Base-by-base conservation (phyloP, 2,888 invertebrate genomes). In the Acleris literana region DNA sequence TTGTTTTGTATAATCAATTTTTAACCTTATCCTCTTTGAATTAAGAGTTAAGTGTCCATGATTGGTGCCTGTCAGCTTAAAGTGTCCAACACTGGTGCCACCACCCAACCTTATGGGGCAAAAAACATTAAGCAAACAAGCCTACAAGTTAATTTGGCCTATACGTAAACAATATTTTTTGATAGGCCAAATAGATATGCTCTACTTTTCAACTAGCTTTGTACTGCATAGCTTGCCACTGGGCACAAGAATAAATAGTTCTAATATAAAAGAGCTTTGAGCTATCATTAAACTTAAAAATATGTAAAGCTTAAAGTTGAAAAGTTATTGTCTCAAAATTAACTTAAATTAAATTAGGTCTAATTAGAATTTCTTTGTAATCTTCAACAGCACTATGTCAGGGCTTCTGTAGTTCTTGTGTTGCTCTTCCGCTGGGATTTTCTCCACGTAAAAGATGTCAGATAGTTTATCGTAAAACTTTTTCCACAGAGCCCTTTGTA, bases 381-480 rank as follows among this genome's bases (percentile, higher is more conserved):
- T 82, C 77, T 82, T 92, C 71, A 94, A 80, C 52, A 95, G 83
- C 71, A 94, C 80, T 77, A 96, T 95, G 78, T 96, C 95, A 57
- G 93, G 76, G 83, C 95, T 94, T 72, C 92, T 91, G 76, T 93
- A 96, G 66, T 93, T 92, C 33, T 90, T 86, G 85, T 96, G 94
- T 74, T 95, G 95, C 70, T 94, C 88, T 63, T 92, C 87, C 71
- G 88, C 81, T 49, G 95, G 94, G 65, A 96, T 92, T 74, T 90
- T 82, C 63, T 86, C 86, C n/a, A 90, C 76, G 71, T 79, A 70
- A 76, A 89, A 91, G 68, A 71, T 71, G 29, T 86, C 82, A 55
- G 69, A 69, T 7, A 92, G 69, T 70, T 87, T 87, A 56, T 87
- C 83, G 80, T 84, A 85, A 75, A 93, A 93, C 39, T 73, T 74